Evolutionary conservation across 2,113 vertebrate species (phyloP), one percentile per base, ranked within the genome.

Genomic region (Phaethornis superciliosus): DNA sequence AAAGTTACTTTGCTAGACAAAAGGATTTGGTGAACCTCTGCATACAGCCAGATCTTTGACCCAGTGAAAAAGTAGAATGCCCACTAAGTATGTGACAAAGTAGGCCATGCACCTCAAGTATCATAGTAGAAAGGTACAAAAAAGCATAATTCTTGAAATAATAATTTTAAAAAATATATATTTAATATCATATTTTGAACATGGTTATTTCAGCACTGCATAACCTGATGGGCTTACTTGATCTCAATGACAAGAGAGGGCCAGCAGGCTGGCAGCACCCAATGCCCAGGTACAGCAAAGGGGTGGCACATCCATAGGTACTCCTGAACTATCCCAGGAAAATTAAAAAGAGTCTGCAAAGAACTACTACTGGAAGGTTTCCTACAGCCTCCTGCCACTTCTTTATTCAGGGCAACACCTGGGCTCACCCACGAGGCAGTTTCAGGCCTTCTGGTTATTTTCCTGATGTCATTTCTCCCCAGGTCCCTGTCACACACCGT

Each of bases 231-330:
- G n/a, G 37, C 7, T 86, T 22, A 9, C 35, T 8, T 44, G 21
- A 27, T n/a, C 21, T 18, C 33, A 12, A 0, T 3, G 19, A 46
- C 1, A 0, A 0, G 24, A 42, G 37, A 12, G 33, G 18, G 14
- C 26, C 32, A 9, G 0, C 37, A 26, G n/a, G 40, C 40, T 0
- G 2, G 49, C 56, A 67, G 55, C 60, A 30, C 7, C n/a, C 1
- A 0, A 40, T 6, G 60, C 35, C 26, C 32, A 40, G 51, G 30
- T 7, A 49, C 9, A 44, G 59, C 33, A 62, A 33, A 35, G 5
- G 33, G 40, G 40, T 12, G 13, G 11, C 40, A 40, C 40, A 2
- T 27, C 77, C 51, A 35, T 15, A 28, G 9, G 16, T 7, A n/a
- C 24, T 68, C 23, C 47, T 67, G 40, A 81, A 70, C 9, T 10